Percentiles rank a stretch among this genome's conserved stretches.
These are phyloP conservation scores for Rhipidura dahli DNA, from an alignment of 2,113 vertebrate species.

Conservation along the genomic window DNA sequence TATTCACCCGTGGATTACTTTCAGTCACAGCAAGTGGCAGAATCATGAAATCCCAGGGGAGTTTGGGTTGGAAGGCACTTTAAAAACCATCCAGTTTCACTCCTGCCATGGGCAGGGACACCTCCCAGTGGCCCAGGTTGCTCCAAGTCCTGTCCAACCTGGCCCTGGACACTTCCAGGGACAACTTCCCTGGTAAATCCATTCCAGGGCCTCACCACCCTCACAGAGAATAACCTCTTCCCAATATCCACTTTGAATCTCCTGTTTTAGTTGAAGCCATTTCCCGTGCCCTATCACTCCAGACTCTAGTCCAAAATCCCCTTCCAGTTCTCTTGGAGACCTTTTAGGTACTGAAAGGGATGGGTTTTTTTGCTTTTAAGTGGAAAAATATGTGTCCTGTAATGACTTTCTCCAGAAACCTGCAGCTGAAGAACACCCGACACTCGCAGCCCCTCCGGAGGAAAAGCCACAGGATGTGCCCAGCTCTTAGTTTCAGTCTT, in stretches of 20 bases:
- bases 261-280: rapidly evolving
- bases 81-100: not conserved
- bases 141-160: rapidly evolving
- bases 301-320: not conserved
- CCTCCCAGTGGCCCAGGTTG: not conserved
- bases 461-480: not conserved
- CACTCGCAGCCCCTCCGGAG: not conserved
- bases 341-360: not conserved
- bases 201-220: not conserved
- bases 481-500: not conserved
- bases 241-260: not conserved
- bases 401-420: not conserved
- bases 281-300: not conserved
- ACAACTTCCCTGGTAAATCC: not conserved
- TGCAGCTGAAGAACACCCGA: not conserved
- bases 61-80: not conserved
- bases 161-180: not conserved
- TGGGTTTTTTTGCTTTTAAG: not conserved
- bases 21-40: not conserved
- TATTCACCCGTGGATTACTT: rapidly evolving
- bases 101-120: not conserved
- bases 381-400: not conserved
- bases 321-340: not conserved
- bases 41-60: not conserved
- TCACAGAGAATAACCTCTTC: not conserved